These are phyloP conservation scores for Aphaenogaster rudis DNA, from an alignment of 1,140 invertebrate species.

Conservation along the genomic window DNA sequence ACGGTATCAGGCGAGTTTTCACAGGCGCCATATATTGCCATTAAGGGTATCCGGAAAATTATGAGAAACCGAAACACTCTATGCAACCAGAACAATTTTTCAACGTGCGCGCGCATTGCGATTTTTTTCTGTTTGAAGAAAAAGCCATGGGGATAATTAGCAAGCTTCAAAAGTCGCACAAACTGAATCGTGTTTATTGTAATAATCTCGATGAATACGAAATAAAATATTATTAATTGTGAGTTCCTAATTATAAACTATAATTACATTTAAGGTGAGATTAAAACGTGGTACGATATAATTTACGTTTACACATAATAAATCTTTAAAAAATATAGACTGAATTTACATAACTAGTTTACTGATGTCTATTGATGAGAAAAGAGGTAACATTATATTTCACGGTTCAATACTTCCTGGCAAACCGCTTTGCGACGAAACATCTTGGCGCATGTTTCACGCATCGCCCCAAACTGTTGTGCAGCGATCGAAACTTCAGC, in stretches of 20 bases:
- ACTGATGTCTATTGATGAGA: background rate
- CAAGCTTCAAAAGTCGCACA: background rate
- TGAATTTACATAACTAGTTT: conserved; percentile 3
- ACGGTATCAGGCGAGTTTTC: background rate
- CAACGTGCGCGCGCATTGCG: background rate
- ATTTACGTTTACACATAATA: background rate
- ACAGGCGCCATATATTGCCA: conserved; percentile 12
- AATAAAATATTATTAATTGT: background rate
- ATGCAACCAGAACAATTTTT: background rate
- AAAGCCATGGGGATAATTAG: background rate
- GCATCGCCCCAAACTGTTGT: background rate
- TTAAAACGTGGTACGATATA: background rate
- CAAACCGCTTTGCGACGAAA: conserved; percentile 15
- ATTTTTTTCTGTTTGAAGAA: background rate
- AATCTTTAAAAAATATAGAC: background rate
- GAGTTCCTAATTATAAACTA: background rate
- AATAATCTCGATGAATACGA: background rate
- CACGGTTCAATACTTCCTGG: background rate
- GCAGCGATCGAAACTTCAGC: conserved; percentile 29
- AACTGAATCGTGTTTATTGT: background rate
- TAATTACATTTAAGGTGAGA: conserved; percentile 3
- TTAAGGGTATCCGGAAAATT: conserved; percentile 36
- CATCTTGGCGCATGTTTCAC: conserved; percentile 37
- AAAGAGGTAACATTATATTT: background rate
- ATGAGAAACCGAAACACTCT: conserved; percentile 2